phyloP scores from a whole-genome alignment of 2,888 invertebrate genomes.

The Myopa tessellatipennis region DNA sequence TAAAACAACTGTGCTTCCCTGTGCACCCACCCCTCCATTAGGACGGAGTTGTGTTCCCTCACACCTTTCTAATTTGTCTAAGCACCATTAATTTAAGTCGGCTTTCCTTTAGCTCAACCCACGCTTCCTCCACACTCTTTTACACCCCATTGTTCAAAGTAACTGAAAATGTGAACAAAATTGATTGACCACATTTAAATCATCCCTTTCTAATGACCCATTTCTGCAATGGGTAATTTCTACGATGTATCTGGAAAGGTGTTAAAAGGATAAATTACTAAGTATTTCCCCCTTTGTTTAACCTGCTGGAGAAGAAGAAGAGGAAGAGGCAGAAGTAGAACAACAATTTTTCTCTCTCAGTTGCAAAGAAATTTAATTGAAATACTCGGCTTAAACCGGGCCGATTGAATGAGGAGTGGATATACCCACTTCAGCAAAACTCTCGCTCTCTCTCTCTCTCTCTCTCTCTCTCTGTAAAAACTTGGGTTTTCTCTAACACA shows the following conservation, averaged over 20 bases:
- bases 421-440: not conserved
- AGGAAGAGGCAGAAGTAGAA: not conserved
- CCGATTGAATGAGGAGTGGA: not conserved
- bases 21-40: no score
- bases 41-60: no score
- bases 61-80: no score
- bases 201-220: not conserved
- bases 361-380: constrained; percentile 26
- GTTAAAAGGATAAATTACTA: not conserved
- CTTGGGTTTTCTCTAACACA: not conserved
- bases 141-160: not conserved
- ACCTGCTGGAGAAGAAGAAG: not conserved
- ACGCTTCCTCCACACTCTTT: not conserved
- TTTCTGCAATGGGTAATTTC: not conserved
- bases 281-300: not conserved
- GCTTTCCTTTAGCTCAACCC: not conserved
- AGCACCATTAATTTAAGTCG: not conserved
- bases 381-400: constrained; percentile 7
- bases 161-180: no score
- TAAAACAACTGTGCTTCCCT: no score
- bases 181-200: constrained; percentile 1
- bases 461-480: not conserved
- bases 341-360: not conserved
- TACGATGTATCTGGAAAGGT: not conserved
- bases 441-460: not conserved